Percentiles rank a stretch among this genome's conserved stretches.
These are phyloP conservation scores for Drosophila truncata DNA, from an alignment of 1,140 invertebrate species.

Conservation along the genomic window DNA sequence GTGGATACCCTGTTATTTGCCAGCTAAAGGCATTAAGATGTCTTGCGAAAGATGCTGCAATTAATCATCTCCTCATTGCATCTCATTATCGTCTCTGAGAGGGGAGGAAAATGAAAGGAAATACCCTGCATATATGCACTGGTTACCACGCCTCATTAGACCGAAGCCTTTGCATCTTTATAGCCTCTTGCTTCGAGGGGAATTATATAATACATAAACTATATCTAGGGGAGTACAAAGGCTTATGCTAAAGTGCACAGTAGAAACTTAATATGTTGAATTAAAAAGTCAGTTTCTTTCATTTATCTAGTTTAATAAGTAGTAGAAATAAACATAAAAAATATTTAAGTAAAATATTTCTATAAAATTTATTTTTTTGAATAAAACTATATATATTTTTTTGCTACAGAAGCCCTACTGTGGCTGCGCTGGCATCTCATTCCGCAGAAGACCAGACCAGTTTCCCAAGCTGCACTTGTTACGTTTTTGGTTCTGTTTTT, in stretches of 20 bases:
- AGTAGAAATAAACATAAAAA: not conserved
- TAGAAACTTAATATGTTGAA: not conserved
- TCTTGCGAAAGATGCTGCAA: constrained; percentile 32
- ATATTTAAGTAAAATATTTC: too few species aligned
- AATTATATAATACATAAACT: constrained; percentile 79
- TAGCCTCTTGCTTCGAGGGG: constrained; percentile 57
- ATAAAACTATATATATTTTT: not conserved
- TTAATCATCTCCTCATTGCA: constrained; percentile 44
- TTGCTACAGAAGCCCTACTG: not conserved
- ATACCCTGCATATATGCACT: constrained; percentile 23
- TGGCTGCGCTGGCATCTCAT: constrained; percentile 22
- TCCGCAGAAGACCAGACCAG: constrained; percentile 55
- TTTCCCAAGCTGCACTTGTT: constrained; percentile 75
- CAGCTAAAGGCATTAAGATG: constrained; percentile 29
- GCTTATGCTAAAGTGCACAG: constrained; percentile 13
- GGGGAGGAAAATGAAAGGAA: constrained; percentile 2
- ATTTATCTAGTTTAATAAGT: not conserved
- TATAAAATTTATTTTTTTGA: not conserved
- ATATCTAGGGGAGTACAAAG: constrained; percentile 31
- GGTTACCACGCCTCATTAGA: constrained; percentile 52
- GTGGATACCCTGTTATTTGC: constrained; percentile 38
- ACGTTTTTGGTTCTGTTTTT: constrained; percentile 59
- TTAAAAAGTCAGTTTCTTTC: too few species aligned
- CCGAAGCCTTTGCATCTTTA: constrained; percentile 13
- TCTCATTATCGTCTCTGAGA: constrained; percentile 25